Conservation (phyloP, 2,888 invertebrate species). For the Synergus gifuensis region DNA sequence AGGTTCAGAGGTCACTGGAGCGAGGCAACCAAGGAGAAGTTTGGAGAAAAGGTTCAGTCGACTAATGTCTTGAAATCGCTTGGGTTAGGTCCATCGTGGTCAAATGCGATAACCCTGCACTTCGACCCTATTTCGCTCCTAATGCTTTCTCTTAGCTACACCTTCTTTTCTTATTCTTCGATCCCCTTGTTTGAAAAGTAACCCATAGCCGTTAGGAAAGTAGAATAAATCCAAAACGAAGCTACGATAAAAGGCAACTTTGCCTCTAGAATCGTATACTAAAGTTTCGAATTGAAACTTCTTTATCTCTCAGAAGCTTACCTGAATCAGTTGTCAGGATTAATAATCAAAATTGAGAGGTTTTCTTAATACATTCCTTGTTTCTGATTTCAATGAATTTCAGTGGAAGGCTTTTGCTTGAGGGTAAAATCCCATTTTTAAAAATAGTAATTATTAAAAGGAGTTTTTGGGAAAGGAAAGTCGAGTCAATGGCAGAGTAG, state of each 20-base stretch:
- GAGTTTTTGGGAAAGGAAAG: neutral
- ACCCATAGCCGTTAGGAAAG: neutral
- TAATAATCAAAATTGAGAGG: neutral
- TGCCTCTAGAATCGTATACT: conserved; percentile 17
- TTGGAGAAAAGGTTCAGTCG: conserved; percentile 40
- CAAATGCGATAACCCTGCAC: conserved; percentile 42
- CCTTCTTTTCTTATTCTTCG: conserved; percentile 10
- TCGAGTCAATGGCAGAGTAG: neutral
- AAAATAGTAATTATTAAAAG: neutral
- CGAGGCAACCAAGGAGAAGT: conserved; percentile 25
- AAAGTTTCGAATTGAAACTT: conserved; percentile 17
- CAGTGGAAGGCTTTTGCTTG: neutral
- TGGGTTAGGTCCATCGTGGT: conserved; percentile 41
- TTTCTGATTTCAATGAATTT: neutral
- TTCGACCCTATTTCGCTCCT: conserved; percentile 30
- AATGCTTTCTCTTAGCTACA: conserved; percentile 14
- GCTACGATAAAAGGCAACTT: conserved; percentile 29
- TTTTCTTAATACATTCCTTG: neutral
- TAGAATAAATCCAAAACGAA: conserved; percentile 31
- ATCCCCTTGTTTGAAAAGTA: conserved; percentile 22
- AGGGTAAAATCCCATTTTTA: neutral
- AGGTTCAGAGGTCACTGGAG: conserved; percentile 27
- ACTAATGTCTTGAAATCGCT: conserved; percentile 39
- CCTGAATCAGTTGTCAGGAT: conserved; percentile 9
- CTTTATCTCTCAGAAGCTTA: neutral